Base-by-base conservation (phyloP, 1,140 invertebrate species). In the Drosophila ohnishii region DNA sequence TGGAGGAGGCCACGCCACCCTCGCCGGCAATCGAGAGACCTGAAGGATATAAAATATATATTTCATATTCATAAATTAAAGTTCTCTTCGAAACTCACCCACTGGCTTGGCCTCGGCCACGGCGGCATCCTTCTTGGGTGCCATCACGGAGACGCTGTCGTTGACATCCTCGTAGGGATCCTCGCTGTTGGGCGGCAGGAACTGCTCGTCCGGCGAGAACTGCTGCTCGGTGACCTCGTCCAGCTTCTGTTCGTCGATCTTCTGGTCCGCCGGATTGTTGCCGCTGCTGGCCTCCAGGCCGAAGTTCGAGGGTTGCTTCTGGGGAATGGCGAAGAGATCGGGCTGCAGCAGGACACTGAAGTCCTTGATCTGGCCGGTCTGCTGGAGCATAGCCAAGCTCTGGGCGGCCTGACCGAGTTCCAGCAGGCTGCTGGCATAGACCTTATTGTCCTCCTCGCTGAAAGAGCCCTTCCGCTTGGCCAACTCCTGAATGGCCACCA, bases 61-160 rank as follows among this genome's bases (percentile, higher is more conserved):
- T n/a, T n/a, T n/a, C n/a, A n/a, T n/a, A n/a, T n/a, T n/a, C n/a
- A n/a, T n/a, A n/a, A n/a, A n/a, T n/a, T n/a, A n/a, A n/a, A n/a
- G n/a, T n/a, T n/a, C n/a, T n/a, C n/a, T n/a, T n/a, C n/a, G n/a
- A 9, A 48, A 50, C 48, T 50, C 30, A 92, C 95, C 95, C 37
- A 95, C 93, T 56, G 95, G 95, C 83, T 95, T 95, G 2, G 95
- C 95, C 90, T 96, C 95, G 53, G 95, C 95, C 40, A 96, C 93
- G 0, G 93, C 94, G 10, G 94, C 93, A 61, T 93, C 93, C 14
- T 93, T 92, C 9, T 93, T 92, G 13, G 93, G 93, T 9, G 92
- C 91, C 58, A 92, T 92, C 10, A 93, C 92, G 13, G 92, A 84
- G 4, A 93, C 92, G 8, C 81, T 81, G 28, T 93, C 93, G 16